Evolutionary conservation across 2,888 invertebrate species (phyloP).

Genomic region (Baccha elongata): DNA sequence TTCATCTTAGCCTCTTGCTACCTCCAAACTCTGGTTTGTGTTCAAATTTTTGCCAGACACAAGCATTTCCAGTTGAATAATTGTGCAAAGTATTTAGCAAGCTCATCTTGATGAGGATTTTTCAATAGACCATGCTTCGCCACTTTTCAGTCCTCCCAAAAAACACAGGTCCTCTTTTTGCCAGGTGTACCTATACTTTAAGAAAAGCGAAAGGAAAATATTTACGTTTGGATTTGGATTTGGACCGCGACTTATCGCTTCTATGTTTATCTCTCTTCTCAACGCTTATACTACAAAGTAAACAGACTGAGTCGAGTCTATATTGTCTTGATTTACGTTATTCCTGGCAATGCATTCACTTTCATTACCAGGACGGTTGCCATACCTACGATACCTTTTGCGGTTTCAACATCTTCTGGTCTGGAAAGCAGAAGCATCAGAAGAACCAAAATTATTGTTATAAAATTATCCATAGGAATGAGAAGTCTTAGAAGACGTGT

Average conservation of each 20-base stretch:
- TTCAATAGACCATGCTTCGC: not conserved
- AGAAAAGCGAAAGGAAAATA: conserved; percentile 64
- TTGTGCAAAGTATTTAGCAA: conserved; percentile 69
- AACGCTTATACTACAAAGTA: conserved; percentile 16
- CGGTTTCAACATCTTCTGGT: conserved; percentile 18
- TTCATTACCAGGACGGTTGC: conserved; percentile 56
- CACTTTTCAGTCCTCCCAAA: not conserved
- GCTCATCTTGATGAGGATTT: conserved; percentile 58
- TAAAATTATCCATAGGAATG: not conserved
- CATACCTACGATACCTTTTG: conserved; percentile 11
- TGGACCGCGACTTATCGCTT: conserved; percentile 7
- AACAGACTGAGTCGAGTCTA: conserved; percentile 4
- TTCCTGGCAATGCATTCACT: conserved; percentile 58
- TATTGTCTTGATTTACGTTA: conserved; percentile 40
- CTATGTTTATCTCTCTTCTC: not conserved
- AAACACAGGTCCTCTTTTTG: not conserved
- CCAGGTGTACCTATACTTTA: not conserved
- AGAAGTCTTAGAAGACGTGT: conserved; percentile 28
- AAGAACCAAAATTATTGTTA: conserved; percentile 28
- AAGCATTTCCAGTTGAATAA: conserved; percentile 72
- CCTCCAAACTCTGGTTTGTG: conserved; percentile 11
- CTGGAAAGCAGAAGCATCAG: conserved; percentile 25
- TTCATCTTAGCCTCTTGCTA: conserved; percentile 3
- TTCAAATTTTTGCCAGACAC: conserved; percentile 67
- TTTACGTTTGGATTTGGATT: conserved; percentile 52